Base-by-base conservation (phyloP, 2,888 invertebrate genomes). In the Ophion costatus region DNA sequence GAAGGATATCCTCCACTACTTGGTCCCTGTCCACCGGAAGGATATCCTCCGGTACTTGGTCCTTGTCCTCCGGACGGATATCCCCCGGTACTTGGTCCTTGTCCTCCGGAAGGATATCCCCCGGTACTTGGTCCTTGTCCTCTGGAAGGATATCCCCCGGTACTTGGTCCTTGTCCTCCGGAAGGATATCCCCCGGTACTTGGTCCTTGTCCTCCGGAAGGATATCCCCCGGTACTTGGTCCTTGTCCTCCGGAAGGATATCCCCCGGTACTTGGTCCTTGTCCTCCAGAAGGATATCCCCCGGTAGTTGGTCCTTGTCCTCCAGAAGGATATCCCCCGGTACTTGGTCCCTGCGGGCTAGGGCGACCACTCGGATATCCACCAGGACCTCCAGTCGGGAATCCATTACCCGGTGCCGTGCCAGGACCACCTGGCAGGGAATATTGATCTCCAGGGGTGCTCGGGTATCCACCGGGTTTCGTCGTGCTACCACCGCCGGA, bases 351-450 rank as follows among this genome's bases (percentile, higher is more conserved):
- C 22, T 80, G 80, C 45, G 66, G 66, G 14, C 73, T 64, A 20
- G 89, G 85, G 67, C 85, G 90, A 11, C 89, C 89, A 73, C 90
- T 90, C 0, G 91, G 90, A 77, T 89, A 90, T 61, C 90, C 90
- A 87, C 86, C 91, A 73, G 85, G 88, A 82, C 88, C 89, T 38
- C 89, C 88, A 42, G 90, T 83, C 22, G 90, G 90, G 74, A 87
- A 89, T 61, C 89, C 89, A 61, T 82, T 88, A 75, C 90, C 89
- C 22, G 89, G 80, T 20, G 86, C 64, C 7, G 87, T 83, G 11
- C 91, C 90, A 29, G 90, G 85, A 51, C 90, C 86, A 29, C 87
- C 90, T 1, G 89, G 84, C 14, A 75, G 7, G n/a, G 90, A 88
- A 84, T 88, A 88, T 69, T 86, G 87, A 29, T 80, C 89, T 6